These are phyloP conservation scores for Ricordea florida DNA, from an alignment of 92 coral and sea anemone species.

Conservation along the genomic window DNA sequence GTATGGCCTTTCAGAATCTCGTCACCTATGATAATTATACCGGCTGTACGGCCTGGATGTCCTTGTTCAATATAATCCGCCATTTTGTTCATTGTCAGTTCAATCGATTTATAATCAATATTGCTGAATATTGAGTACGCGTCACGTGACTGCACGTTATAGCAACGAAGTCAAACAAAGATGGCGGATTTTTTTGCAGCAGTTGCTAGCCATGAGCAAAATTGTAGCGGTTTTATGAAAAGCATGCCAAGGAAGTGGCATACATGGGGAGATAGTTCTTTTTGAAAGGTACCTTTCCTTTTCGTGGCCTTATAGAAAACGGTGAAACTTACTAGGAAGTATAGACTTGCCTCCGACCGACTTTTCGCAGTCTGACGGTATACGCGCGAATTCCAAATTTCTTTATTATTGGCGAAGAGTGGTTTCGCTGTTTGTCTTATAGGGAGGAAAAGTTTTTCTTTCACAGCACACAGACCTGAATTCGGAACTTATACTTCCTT, in stretches of 20 bases:
- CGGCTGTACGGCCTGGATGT: slow-evolving; percentile 35
- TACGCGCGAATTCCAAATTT: slow-evolving; percentile 39
- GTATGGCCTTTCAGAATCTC: slow-evolving; percentile 97
- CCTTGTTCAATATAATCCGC: slow-evolving; percentile 41
- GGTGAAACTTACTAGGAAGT: too few species aligned
- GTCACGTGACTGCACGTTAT: slow-evolving; percentile 71
- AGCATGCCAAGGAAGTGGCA: too few species aligned
- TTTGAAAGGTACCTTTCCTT: too few species aligned
- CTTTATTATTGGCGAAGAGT: not conserved
- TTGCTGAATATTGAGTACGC: not conserved
- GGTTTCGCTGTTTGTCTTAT: not conserved
- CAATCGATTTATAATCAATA: not conserved
- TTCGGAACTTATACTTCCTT: not conserved
- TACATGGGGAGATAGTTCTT: too few species aligned
- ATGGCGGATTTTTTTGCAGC: slow-evolving; percentile 65
- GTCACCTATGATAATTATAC: slow-evolving; percentile 90
- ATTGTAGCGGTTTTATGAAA: too few species aligned
- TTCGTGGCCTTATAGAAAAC: too few species aligned
- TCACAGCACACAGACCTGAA: not conserved
- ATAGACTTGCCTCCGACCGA: not conserved
- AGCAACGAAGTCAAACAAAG: slow-evolving; percentile 85
- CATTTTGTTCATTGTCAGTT: slow-evolving; percentile 30
- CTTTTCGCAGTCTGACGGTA: slow-evolving; percentile 7
- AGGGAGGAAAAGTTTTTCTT: not conserved
- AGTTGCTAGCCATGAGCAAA: slow-evolving; percentile 42